Evolutionary conservation across 1,140 invertebrate species (phyloP).

Genomic region (Nilaparvata lugens): DNA sequence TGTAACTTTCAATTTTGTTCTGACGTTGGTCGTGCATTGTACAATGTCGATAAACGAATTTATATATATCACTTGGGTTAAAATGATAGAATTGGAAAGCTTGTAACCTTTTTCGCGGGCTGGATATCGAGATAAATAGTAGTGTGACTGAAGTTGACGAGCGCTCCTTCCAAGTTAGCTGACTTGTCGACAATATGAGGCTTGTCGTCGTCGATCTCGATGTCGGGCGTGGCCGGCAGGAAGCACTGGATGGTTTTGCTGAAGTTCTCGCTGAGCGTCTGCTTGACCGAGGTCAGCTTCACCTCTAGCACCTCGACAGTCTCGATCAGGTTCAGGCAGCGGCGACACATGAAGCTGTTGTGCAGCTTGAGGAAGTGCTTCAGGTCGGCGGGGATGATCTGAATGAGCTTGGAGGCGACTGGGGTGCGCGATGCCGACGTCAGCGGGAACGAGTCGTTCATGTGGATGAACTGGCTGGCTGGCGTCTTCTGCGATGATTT

Average conservation of each 20-base stretch:
- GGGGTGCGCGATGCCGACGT: conserved; percentile 7
- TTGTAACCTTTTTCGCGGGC: no score
- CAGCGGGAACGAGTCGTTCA: conserved; percentile 15
- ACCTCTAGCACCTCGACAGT: conserved; percentile 13
- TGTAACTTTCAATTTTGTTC: no score
- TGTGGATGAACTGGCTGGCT: conserved; percentile 13
- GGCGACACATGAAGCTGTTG: conserved; percentile 14
- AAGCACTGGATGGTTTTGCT: conserved; percentile 8
- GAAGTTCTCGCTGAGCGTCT: conserved; percentile 7
- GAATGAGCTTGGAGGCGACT: conserved; percentile 8
- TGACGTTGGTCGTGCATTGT: no score
- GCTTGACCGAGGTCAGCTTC: conserved; percentile 12
- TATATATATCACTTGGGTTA: no score
- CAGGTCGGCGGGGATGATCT: conserved; percentile 10
- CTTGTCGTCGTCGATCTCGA: not conserved
- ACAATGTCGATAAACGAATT: no score
- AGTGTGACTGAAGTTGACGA: no score
- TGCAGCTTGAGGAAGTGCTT: conserved; percentile 11
- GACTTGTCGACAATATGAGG: not conserved
- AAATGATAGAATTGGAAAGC: no score
- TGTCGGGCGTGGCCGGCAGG: not conserved
- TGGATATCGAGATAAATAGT: no score
- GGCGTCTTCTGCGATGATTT: conserved; percentile 4
- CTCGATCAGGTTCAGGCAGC: conserved; percentile 15
- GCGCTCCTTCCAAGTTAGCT: not conserved